Percentiles rank a stretch among this genome's conserved stretches.
These are phyloP conservation scores for Apamea crenata DNA, from an alignment of 2,888 invertebrate genomes.

Conservation along the genomic window DNA sequence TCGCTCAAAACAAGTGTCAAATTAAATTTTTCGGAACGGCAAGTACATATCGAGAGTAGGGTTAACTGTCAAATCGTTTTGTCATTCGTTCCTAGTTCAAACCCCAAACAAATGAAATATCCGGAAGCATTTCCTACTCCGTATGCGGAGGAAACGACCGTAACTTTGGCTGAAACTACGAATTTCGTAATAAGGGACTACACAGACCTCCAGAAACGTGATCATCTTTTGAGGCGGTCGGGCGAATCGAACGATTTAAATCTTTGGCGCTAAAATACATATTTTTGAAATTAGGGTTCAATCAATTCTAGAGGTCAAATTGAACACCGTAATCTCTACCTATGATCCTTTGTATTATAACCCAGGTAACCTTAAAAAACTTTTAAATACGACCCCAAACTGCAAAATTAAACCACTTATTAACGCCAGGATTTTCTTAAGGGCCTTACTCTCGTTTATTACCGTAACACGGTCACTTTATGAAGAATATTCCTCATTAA, in stretches of 20 bases:
- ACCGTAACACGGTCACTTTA: no score
- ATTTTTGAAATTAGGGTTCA: not conserved
- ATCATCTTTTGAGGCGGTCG: not conserved
- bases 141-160: not conserved
- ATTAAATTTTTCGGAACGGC: no score
- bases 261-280: not conserved
- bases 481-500: no score
- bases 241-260: not conserved
- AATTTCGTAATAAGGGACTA: not conserved
- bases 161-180: not conserved
- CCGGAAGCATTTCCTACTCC: no score
- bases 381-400: not conserved
- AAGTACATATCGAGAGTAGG: no score
- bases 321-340: not conserved
- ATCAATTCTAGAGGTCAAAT: not conserved
- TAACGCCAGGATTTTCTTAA: slow-evolving; percentile 31
- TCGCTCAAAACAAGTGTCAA: no score
- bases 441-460: no score
- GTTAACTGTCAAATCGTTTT: no score
- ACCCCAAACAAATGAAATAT: no score
- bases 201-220: not conserved
- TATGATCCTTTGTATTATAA: not conserved
- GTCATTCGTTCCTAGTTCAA: no score
- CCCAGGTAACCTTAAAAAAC: not conserved
- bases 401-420: slow-evolving; percentile 11